Base-by-base conservation (phyloP, 2,888 invertebrate species). In the Liposcelis brunnea region DNA sequence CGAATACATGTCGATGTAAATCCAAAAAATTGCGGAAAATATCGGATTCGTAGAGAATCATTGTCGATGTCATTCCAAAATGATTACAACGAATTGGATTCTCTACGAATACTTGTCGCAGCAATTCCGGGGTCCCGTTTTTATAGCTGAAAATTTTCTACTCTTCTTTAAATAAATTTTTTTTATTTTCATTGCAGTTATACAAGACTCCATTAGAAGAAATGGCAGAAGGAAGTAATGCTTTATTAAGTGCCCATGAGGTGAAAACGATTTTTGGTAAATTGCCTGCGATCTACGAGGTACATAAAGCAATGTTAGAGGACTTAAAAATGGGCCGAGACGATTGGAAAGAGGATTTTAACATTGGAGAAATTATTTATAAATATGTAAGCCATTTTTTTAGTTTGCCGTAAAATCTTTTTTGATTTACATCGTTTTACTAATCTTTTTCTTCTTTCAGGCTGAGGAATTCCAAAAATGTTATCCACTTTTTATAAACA, bases 401-500 rank as follows among this genome's bases (percentile, higher is more conserved):
- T 2, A 6, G 4, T 26, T 26, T 8, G 26, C n/a, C n/a, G n/a
- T n/a, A n/a, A n/a, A n/a, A n/a, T n/a, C n/a, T n/a, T n/a, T n/a
- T 26, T 4, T 26, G 8, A 26, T 26, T 26, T 26, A 26, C 4
- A 26, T n/a, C 26, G 26, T 26, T n/a, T n/a, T n/a, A 26, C 8
- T 6, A 6, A 6, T 26, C 26, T 26, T 26, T 26, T 8, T 8
- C 26, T 26, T 26, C 8, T 26, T 26, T 26, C 4, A 26, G 70
- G 81, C 85, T 44, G 80, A 82, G 45, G 89, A 85, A 58, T 71
- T 97, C 60, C 74, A 84, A 53, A 91, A 87, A 65, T 87, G 91
- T 1, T 98, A 98, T 68, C 95, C 95, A 50, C 91, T 94, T 15
- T 98, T 93, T 67, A 85, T 98, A 46, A 98, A 98, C 68, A 95